Base-by-base conservation (phyloP, 2,888 invertebrate genomes). In the Cryptocheilus praepositus region DNA sequence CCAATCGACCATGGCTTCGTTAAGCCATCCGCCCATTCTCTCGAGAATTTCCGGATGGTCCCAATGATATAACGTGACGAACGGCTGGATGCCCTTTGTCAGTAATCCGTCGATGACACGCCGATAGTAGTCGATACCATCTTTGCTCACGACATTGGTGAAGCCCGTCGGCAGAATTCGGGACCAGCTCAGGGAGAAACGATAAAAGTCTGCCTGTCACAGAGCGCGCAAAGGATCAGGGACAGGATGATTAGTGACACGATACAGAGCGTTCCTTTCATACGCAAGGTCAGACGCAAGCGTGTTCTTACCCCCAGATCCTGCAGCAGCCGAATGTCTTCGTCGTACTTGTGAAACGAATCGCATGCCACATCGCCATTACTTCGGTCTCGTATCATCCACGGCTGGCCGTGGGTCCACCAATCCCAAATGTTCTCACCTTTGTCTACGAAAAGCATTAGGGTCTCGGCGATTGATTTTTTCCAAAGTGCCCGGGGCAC, bases 351-450 rank as follows among this genome's bases (percentile, higher is more conserved):
- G 82, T 93, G 91, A 82, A 94, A 94, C 19, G 93, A 93, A 83
- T 94, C 93, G 49, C 93, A 92, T 0, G 94, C 93, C 0, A 93
- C 90, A 72, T 94, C 92, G 0, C 91, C 93, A 63, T 92, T 93
- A 4, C 90, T 89, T 3, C 90, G 86, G 74, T 93, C 91, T 70
- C 84, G 87, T 11, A 94, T 91, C 58, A 90, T 89, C 36, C 90
- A 90, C 22, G 91, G 89, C 28, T 66, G 51, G 0, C 83, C 89
- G 70, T 92, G 92, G 0, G 90, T 88, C 77, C 91, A 87, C 66
- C 89, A 85, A 78, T 93, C 93, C 92, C 92, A 92, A 81, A 93
- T 91, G 79, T 90, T 93, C 76, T 56, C 53, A 22, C 76, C 67
- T 70, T 75, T 79, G 54, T 67, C 77, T 79, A 46, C 15, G 36